Percentiles rank a stretch among this genome's conserved stretches.
phyloP scores from a whole-genome alignment of 2,113 vertebrate genomes.

The Hipposideros armiger region DNA sequence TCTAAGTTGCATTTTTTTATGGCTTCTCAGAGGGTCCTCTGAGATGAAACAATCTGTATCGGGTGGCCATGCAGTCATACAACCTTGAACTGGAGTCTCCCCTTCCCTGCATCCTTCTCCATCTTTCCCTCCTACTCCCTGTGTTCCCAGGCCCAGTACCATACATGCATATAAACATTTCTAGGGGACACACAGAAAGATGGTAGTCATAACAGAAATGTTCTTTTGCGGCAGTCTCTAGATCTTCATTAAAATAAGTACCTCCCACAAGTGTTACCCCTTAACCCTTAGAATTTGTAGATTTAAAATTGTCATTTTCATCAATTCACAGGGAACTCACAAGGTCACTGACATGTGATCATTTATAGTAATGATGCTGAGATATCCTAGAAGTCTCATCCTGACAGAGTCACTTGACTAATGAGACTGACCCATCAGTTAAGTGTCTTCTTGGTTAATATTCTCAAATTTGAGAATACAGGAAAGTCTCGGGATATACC shows the following conservation, averaged over 20 bases:
- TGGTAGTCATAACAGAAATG: too few species aligned
- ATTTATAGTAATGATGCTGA: too few species aligned
- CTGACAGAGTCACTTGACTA: too few species aligned
- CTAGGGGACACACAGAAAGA: neutral
- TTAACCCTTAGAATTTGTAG: neutral
- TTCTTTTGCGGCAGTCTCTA: neutral
- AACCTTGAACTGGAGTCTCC: neutral
- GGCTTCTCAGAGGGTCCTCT: neutral
- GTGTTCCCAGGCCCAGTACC: neutral
- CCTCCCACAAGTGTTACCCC: neutral
- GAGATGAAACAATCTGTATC: neutral
- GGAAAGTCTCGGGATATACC: too few species aligned
- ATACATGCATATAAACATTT: neutral
- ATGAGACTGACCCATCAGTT: too few species aligned
- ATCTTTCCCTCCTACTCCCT: neutral
- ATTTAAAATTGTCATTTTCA: neutral
- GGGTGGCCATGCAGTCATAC: neutral
- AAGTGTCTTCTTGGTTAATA: too few species aligned
- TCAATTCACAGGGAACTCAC: neutral
- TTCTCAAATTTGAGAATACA: too few species aligned
- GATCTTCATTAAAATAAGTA: neutral
- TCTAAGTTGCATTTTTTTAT: neutral
- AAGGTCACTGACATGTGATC: neutral
- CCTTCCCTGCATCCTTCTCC: neutral
- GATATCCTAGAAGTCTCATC: too few species aligned